Conservation (phyloP, 37 sponge, comb jelly and placozoan genomes). For the Oscarella lobularis region DNA sequence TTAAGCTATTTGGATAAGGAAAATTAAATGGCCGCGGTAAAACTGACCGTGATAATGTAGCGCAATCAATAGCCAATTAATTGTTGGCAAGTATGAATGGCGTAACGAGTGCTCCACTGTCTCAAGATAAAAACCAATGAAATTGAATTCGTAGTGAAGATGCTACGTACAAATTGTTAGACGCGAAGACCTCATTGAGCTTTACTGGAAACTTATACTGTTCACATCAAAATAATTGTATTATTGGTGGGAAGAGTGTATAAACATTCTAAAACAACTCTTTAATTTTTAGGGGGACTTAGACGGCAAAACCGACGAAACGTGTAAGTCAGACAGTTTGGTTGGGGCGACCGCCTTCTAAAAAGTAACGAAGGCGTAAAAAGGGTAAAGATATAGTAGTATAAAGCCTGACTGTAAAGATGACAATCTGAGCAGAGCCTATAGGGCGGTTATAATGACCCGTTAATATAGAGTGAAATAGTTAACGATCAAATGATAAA, state of each 20-base stretch:
- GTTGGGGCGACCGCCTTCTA: conserved; percentile 83
- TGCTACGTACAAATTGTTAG: conserved; percentile 82
- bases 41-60: conserved; percentile 93
- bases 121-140: conserved; percentile 84
- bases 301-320: no score
- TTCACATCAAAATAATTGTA: no score
- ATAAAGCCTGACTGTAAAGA: conserved; percentile 56
- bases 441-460: conserved; percentile 67
- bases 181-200: conserved; percentile 91
- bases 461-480: conserved; percentile 49
- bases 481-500: conserved; percentile 61
- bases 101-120: conserved; percentile 78
- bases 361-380: conserved; percentile 76
- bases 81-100: conserved; percentile 92
- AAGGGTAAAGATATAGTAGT: conserved; percentile 36
- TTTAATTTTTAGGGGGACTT: no score
- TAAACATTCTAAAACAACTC: no score
- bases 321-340: conserved; percentile 71
- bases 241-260: no score
- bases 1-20: conserved; percentile 40
- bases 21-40: conserved; percentile 91
- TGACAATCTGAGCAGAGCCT: conserved; percentile 26
- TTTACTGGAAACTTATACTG: conserved; percentile 73
- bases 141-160: conserved; percentile 90
- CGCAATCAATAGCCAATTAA: conserved; percentile 91